Evolutionary conservation across 2,888 invertebrate genomes (phyloP), one percentile per base, ranked within the genome.

Genomic region (Apotomis capreana): DNA sequence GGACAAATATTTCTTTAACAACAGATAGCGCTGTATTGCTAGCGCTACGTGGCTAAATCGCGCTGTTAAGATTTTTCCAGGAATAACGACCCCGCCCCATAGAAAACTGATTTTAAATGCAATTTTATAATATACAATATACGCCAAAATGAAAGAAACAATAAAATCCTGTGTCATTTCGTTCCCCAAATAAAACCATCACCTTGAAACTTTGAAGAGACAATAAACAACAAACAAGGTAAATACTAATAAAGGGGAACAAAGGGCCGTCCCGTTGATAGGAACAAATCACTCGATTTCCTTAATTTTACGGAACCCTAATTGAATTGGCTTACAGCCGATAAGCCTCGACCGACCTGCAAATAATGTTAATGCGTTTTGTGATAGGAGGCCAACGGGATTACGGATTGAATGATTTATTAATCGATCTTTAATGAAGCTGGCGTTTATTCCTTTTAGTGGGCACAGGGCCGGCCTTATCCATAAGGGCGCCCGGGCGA

Each of bases 221-320:
- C 59, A 40, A 59, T 58, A 59, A 68, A 51, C 59, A 68, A 63
- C 49, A 37, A 60, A 51, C 64, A 58, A 63, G 58, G 68, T 49
- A 72, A 72, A 72, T 54, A 72, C 58, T 52, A 72, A 72, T 72
- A 68, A 68, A 68, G 46, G 40, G 71, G 57, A 72, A 51, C 61
- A 67, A 13, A 63, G 59, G 54, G 44, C 59, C 26, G 55, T 57
- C 40, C 40, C 57, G 70, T 37, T 68, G 68, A 71, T 71, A 59
- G 72, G 63, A 68, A 72, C 72, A 72, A 72, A 72, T 68, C 68
- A 68, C 72, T 68, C 59, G 68, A 59, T 72, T 72, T 54, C 72
- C 72, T 72, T 68, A 68, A 72, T 68, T 68, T 61, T 46, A 58
- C 62, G 54, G 68, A 63, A 63, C 62, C 63, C 62, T 68, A 63